These are phyloP conservation scores for Rhyacophila evoluta DNA, from an alignment of 2,888 invertebrate genomes.

Conservation along the genomic window DNA sequence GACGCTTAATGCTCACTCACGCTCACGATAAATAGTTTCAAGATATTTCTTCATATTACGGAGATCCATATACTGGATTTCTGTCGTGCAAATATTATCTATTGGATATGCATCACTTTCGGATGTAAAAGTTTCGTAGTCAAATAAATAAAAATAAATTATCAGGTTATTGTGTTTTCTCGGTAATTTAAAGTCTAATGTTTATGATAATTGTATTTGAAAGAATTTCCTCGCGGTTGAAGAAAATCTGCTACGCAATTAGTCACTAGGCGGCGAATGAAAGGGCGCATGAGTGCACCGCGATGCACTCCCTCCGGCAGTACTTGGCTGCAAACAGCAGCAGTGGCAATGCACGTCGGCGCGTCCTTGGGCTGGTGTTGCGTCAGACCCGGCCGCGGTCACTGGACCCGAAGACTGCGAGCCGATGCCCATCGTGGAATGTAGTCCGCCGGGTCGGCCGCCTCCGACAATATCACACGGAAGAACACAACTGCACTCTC, in stretches of 20 bases:
- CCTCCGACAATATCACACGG: no score
- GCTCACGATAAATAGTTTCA: no score
- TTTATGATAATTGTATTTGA: no score
- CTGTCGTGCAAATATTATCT: no score
- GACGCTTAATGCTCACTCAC: no score
- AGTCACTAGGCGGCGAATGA: neutral
- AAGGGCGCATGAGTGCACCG: neutral
- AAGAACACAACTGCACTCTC: no score
- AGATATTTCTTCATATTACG: no score
- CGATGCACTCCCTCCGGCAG: neutral
- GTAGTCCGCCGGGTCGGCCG: constrained; percentile 1
- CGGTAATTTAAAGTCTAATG: no score
- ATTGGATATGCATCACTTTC: no score
- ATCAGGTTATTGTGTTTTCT: neutral
- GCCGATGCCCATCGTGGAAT: constrained; percentile 32
- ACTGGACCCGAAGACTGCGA: constrained; percentile 3
- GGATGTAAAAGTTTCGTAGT: no score
- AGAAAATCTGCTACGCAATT: neutral
- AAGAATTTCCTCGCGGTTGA: neutral
- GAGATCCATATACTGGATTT: no score
- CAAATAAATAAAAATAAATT: no score
- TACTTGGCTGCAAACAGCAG: neutral
- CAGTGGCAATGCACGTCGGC: constrained; percentile 29
- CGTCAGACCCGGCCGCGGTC: constrained; percentile 30
- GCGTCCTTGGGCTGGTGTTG: constrained; percentile 29